These are phyloP conservation scores for Dasypogon diadema DNA, from an alignment of 2,888 invertebrate genomes.

Conservation along the genomic window DNA sequence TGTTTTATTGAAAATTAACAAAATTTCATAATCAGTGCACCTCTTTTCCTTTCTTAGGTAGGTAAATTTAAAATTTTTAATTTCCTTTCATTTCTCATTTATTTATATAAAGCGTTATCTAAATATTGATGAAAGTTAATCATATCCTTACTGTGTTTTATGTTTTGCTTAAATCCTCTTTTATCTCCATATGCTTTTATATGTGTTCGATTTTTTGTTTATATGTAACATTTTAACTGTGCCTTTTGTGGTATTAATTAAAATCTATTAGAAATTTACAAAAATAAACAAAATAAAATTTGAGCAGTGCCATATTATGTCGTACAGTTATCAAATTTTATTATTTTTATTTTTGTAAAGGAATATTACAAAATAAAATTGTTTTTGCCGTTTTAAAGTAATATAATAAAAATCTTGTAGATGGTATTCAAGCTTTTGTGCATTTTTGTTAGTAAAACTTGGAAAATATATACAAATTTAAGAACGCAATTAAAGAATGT, in stretches of 20 bases:
- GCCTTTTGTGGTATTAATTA: slow-evolving; percentile 10
- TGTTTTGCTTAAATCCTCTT: slow-evolving; percentile 32
- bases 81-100: slow-evolving; percentile 39
- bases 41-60: slow-evolving; percentile 53
- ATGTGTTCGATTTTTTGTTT: slow-evolving; percentile 50
- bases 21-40: slow-evolving; percentile 20
- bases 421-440: slow-evolving; percentile 50
- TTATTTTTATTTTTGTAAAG: neutral
- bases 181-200: slow-evolving; percentile 22
- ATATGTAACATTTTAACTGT: slow-evolving; percentile 29
- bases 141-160: slow-evolving; percentile 22
- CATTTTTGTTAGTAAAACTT: slow-evolving; percentile 53
- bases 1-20: neutral
- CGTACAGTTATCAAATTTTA: neutral
- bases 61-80: slow-evolving; percentile 50
- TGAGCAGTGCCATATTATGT: no score
- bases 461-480: slow-evolving; percentile 55
- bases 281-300: slow-evolving; percentile 17
- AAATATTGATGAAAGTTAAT: neutral
- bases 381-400: neutral
- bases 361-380: slow-evolving; percentile 3
- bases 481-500: neutral
- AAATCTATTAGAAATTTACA: neutral
- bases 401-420: slow-evolving; percentile 45
- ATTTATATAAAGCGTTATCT: slow-evolving; percentile 17